Conservation (phyloP, 2,797 vertebrate genomes). For the Hylomyscus alleni region DNA sequence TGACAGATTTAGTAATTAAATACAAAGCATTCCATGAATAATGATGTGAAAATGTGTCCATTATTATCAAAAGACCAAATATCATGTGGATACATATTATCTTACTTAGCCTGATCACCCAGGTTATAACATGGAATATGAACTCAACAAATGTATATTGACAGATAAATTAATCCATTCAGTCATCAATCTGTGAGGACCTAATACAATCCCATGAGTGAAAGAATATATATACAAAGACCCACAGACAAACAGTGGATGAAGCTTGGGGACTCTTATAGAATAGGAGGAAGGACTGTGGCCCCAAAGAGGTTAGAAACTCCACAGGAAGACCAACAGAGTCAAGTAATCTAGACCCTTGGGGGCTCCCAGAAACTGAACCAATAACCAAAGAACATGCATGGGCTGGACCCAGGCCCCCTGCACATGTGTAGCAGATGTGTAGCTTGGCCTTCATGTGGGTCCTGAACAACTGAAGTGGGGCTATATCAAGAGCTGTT, state of each 20-base stretch:
- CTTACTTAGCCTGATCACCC: constrained; percentile 2
- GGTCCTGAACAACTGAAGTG: neutral
- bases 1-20: neutral
- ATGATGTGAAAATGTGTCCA: constrained; percentile 11
- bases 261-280: neutral
- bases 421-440: neutral
- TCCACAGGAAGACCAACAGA: neutral
- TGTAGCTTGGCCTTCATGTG: neutral
- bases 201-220: constrained; percentile 3
- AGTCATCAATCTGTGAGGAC: neutral
- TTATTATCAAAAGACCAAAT: constrained; percentile 31
- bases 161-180: constrained; percentile 47
- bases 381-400: neutral
- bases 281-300: neutral
- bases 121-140: constrained; percentile 10
- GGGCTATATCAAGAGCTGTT: neutral
- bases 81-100: neutral
- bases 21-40: neutral
- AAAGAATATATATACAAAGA: neutral
- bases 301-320: too few relatives aligned
- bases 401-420: neutral
- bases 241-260: neutral
- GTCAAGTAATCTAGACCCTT: neutral
- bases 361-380: neutral
- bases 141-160: constrained; percentile 42